Evolutionary conservation across 2,113 vertebrate species (phyloP), one percentile per base, ranked within the genome.

Genomic region (Colaptes auratus): DNA sequence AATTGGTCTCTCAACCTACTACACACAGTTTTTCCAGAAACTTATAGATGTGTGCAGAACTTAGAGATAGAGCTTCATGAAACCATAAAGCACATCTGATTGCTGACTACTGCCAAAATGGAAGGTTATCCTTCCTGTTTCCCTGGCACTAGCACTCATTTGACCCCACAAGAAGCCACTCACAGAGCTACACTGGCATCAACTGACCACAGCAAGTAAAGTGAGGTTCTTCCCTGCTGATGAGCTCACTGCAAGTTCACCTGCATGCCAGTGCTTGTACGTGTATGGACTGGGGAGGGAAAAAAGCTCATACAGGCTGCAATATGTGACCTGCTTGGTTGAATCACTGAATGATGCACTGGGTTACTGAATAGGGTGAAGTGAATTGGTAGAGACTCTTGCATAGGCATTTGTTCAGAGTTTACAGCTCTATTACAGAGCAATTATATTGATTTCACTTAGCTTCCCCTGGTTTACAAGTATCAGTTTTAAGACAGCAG

Each of bases 301-400:
- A 72, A 36, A 18, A 77, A 35, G 61, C 10, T 67, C 48, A 35
- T 15, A 31, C 1, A 6, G 36, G 21, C 63, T 2, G 3, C 12
- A 10, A 13, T 21, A 70, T 3, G 7, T 0, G 0, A 60, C 53
- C 44, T 25, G 6, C 74, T 60, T 28, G 15, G 30, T 2, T 66
- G 21, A 55, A 65, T 50, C 25, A 17, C 53, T 52, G 25, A 74
- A 14, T 7, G 3, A 46, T 4, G 19, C 16, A 27, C 20, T 36
- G 19, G 3, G 4, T 24, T 76, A 52, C 55, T 25, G 16, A 74
- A 35, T 0, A n/a, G 0, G n/a, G 28, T 70, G 52, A 56, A 73
- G 19, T 12, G 20, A 48, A 71, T 2, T 21, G 28, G 33, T 48
- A 25, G n/a, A n/a, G 52, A 66, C 6, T 30, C 36, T 53, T 50